Evolutionary conservation across 2,888 invertebrate species (phyloP).

Genomic region (Margaritifera margaritifera): DNA sequence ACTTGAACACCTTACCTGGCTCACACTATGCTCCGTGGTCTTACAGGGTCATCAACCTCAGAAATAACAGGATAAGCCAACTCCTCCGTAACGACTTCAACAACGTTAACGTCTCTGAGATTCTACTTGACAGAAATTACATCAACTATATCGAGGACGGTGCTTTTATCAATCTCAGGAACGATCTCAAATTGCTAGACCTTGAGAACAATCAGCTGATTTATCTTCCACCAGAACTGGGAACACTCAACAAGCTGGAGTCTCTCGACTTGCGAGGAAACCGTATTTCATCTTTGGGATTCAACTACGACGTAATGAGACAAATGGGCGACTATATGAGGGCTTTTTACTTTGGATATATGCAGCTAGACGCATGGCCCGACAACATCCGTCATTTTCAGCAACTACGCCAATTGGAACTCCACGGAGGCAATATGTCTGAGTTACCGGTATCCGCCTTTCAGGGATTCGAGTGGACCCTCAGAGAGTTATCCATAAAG

Average conservation of each 20-base stretch:
- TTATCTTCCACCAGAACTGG: constrained; percentile 16
- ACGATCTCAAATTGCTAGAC: constrained; percentile 21
- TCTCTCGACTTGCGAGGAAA: constrained; percentile 28
- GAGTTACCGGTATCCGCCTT: constrained; percentile 35
- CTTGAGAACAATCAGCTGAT: constrained; percentile 25
- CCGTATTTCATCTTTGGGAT: constrained; percentile 19
- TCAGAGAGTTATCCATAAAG: too few species aligned
- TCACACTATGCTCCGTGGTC: neutral
- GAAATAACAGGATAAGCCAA: constrained; percentile 1
- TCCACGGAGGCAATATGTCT: constrained; percentile 31
- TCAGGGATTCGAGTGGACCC: too few species aligned
- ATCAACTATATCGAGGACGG: constrained; percentile 22
- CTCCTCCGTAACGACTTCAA: constrained; percentile 19
- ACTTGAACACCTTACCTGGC: too few species aligned
- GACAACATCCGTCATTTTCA: constrained; percentile 32
- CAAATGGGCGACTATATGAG: constrained; percentile 31
- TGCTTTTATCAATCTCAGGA: constrained; percentile 25
- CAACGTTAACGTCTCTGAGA: constrained; percentile 22
- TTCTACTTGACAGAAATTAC: constrained; percentile 27
- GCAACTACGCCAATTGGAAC: constrained; percentile 22
- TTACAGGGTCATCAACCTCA: neutral
- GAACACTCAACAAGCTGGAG: constrained; percentile 16
- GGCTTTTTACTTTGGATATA: constrained; percentile 39
- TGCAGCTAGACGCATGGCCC: constrained; percentile 33
- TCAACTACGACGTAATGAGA: constrained; percentile 26